Conservation (phyloP, 2,888 invertebrate species). For the Hypercompe scribonia region DNA sequence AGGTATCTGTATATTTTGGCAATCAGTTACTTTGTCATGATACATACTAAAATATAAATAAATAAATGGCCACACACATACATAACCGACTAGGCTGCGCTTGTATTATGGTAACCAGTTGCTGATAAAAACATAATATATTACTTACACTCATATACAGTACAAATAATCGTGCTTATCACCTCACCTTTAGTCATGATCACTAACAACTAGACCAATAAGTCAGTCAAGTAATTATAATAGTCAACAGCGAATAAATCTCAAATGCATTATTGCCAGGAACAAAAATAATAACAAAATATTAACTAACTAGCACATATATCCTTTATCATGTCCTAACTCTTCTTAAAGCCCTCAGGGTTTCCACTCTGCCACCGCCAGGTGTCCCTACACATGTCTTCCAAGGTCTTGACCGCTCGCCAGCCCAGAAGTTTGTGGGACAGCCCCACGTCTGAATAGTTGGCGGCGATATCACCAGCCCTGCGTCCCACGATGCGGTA, state of each 20-base stretch:
- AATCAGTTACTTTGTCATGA: too few relatives aligned
- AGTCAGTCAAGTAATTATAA: not conserved
- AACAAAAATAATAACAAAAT: not conserved
- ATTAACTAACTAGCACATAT: not conserved
- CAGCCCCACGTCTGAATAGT: constrained; percentile 93
- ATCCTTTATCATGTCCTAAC: constrained; percentile 1
- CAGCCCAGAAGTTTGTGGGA: constrained; percentile 93
- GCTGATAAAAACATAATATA: not conserved
- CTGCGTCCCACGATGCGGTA: constrained; percentile 91
- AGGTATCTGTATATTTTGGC: too few relatives aligned
- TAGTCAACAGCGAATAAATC: not conserved
- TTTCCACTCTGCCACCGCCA: constrained; percentile 96
- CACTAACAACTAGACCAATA: not conserved
- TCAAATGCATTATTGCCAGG: not conserved
- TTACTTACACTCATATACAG: not conserved
- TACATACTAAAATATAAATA: too few relatives aligned
- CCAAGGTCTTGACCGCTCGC: constrained; percentile 91
- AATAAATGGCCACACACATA: too few relatives aligned
- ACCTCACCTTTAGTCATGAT: too few relatives aligned
- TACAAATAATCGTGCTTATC: not conserved
- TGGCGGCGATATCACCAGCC: constrained; percentile 93
- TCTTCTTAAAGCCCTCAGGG: constrained; percentile 89
- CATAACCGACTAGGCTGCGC: too few relatives aligned
- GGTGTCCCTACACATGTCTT: constrained; percentile 94
- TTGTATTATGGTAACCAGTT: too few relatives aligned